A percentile compares a stretch with the other conserved stretches of the same genome.
Conservation (phyloP, 2,113 vertebrate species). For the Pseudolaguvia tuberculata region DNA sequence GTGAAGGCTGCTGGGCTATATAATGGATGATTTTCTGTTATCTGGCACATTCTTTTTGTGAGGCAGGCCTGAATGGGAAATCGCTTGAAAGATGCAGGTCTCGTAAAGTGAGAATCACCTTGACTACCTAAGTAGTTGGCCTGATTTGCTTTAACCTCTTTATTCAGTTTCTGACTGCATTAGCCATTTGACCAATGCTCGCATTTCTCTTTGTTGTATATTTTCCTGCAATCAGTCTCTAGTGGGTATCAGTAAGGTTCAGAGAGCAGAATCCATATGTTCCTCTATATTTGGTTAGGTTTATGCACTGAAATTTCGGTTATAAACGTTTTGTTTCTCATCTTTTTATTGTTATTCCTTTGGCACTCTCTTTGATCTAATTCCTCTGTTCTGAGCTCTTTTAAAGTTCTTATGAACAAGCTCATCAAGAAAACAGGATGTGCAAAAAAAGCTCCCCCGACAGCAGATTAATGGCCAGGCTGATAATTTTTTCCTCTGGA, state of each 20-base stretch:
- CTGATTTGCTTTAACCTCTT: neutral
- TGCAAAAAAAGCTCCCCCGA: no score
- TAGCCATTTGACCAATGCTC: slow-evolving; percentile 41
- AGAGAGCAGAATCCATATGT: slow-evolving; percentile 47
- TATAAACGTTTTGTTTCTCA: neutral
- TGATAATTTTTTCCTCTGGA: no score
- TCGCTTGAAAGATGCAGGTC: slow-evolving; percentile 51
- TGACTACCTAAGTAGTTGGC: slow-evolving; percentile 46
- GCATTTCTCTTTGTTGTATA: slow-evolving; percentile 19
- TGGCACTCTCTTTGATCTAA: slow-evolving; percentile 26
- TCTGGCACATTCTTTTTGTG: slow-evolving; percentile 46
- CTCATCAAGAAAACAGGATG: slow-evolving; percentile 29
- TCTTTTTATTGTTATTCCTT: neutral
- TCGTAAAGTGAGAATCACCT: slow-evolving; percentile 55
- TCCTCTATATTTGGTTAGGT: slow-evolving; percentile 20
- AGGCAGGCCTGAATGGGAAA: slow-evolving; percentile 52
- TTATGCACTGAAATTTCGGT: neutral
- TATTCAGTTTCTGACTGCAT: neutral
- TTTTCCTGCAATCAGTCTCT: slow-evolving; percentile 49
- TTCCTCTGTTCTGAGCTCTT: slow-evolving; percentile 24
- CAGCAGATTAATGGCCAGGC: no score
- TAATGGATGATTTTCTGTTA: slow-evolving; percentile 61
- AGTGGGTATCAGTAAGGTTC: slow-evolving; percentile 17
- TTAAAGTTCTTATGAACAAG: slow-evolving; percentile 26
- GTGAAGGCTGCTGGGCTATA: slow-evolving; percentile 46